Evolutionary conservation across 1,140 invertebrate species (phyloP).

Genomic region (Conus betulinus): DNA sequence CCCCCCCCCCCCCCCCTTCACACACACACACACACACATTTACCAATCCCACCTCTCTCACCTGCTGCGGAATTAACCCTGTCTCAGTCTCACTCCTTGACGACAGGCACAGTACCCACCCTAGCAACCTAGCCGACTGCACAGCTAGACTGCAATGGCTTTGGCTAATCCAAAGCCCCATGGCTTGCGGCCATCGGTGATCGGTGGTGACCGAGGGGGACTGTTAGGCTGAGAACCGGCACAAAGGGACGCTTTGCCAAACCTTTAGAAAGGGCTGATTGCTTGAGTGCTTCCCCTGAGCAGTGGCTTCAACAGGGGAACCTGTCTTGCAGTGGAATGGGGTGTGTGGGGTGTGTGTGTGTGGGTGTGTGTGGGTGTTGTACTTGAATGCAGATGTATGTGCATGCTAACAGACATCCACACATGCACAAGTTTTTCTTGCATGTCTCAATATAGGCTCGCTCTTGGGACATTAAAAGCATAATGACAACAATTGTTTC

Average conservation of each 20-base stretch:
- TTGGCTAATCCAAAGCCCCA: neutral
- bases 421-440: neutral
- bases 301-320: neutral
- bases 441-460: too few species aligned
- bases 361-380: neutral
- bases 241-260: neutral
- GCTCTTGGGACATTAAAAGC: too few species aligned
- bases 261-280: neutral
- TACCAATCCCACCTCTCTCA: too few species aligned
- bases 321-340: neutral
- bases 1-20: too few species aligned
- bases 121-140: neutral
- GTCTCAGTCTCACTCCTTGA: neutral
- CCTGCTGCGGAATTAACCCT: too few species aligned
- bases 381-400: too few species aligned
- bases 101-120: neutral
- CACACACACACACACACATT: too few species aligned
- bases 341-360: neutral
- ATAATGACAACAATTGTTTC: too few species aligned
- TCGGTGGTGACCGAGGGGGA: neutral
- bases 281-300: neutral
- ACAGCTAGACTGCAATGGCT: neutral
- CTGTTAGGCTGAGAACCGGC: neutral
- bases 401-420: neutral
- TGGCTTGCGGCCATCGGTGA: neutral